Base-by-base conservation (phyloP, 2,797 vertebrate genomes). In the Hypotaenidia okinawae region DNA sequence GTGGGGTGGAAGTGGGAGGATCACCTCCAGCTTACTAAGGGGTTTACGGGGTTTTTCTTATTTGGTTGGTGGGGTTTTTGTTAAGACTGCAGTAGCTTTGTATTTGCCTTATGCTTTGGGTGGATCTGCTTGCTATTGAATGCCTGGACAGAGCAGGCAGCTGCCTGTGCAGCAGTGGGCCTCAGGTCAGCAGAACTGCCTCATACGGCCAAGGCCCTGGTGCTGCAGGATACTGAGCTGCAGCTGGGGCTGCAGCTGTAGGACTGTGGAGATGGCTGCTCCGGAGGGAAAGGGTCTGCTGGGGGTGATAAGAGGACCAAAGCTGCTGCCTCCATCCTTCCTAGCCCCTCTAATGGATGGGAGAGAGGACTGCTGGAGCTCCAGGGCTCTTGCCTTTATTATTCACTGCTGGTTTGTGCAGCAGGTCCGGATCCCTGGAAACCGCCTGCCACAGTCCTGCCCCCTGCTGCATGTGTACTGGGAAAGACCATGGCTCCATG, bases 171-270 rank as follows among this genome's bases (percentile, higher is more conserved):
- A 39, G 64, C 12, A 4, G 41, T 18, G 0, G 1, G 32, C 13
- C 39, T 16, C 54, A 22, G 72, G 49, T 5, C 16, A 33, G 73
- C 88, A 52, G 57, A 47, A 12, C 6, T 14, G n/a, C 18, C 18
- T 33, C 4, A 13, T 14, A 16, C 9, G 16, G 14, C 45, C 45
- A 9, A 22, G 59, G 47, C 23, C 47, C 13, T 7, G 8, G 18
- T 8, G 41, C 83, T 69, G 16, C 0, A 32, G 57, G 51, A 17
- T 0, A 0, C 23, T 22, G 22, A 28, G 54, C 77, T 84, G 62
- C 28, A 37, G 45, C 90, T 41, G 59, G 69, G 41, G 16, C 64
- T 66, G 83, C 37, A 24, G 17, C 23, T 41, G 58, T 24, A 6
- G 35, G 33, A 2, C 41, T 33, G 15, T 0, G 0, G 27, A 30